Evolutionary conservation across 2,113 vertebrate species (phyloP), one percentile per base, ranked within the genome.

Genomic region (Pimephales promelas): DNA sequence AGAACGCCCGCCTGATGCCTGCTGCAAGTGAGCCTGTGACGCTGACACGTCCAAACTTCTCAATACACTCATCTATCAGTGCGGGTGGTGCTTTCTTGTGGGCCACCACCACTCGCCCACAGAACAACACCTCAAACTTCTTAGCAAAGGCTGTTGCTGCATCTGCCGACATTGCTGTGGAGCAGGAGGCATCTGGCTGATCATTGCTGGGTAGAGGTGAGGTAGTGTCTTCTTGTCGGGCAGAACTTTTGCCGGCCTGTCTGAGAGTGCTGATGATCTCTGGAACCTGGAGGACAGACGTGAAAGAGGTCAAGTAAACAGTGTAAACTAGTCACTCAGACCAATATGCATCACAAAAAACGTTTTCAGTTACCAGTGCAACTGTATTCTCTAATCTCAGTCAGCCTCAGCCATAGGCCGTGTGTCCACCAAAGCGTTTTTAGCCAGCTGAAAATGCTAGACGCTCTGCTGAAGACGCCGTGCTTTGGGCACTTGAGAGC

Each of bases 111-210:
- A 97, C 96, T 0, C 97, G 94, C 47, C 98, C 98, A 4, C 98
- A 98, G 88, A 99, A 99, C 34, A 99, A 92, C 86, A 99, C 98
- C 90, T 99, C 98, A 26, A 99, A 99, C 90, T 96, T 99, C 87
- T 99, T 98, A 85, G 97, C 91, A 77, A 99, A 99, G 0, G 94
- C 92, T 5, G 97, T 95, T 0, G 97, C 95, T 0, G 95, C 94
- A 26, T 97, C 34, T 0, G 22, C 87, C 0, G 14, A 2, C 2
- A 45, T 28, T 59, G 90, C 0, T 93, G 91, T 2, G 88, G 82
- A 0, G n/a, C n/a, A 10, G 14, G 86, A 57, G 66, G 22, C 77
- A 6, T 76, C 40, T 1, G 64, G 94, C 92, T 92, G 91, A 80
- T 92, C 47, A 13, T 87, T 78, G 4, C 56, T 16, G 9, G 83